Percentiles rank a stretch among this genome's conserved stretches.
phyloP scores from a whole-genome alignment of 2,888 invertebrate genomes.

The Ornithoptera priamus region DNA sequence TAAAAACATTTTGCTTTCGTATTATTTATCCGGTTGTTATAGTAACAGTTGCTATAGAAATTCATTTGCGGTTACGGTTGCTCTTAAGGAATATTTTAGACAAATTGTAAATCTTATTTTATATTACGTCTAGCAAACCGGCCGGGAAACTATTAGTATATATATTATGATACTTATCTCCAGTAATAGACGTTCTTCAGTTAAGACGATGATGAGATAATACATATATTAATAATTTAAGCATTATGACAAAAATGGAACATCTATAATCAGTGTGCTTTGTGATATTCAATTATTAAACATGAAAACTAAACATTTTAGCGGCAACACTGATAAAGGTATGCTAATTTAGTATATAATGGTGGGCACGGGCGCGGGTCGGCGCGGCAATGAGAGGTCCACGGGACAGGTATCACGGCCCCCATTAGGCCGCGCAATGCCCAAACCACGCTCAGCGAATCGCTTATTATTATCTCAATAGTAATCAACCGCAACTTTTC shows the following conservation, averaged over 20 bases:
- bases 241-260: background rate
- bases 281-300: conserved; percentile 19
- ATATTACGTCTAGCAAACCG: too few species aligned
- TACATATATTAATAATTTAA: background rate
- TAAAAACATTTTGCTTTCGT: too few species aligned
- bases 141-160: too few species aligned
- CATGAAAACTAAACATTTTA: conserved; percentile 30
- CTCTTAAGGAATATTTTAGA: too few species aligned
- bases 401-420: conserved; percentile 39
- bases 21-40: too few species aligned
- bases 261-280: conserved; percentile 3
- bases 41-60: too few species aligned
- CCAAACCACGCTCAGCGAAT: conserved; percentile 19
- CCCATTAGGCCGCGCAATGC: conserved; percentile 35
- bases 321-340: conserved; percentile 31
- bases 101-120: too few species aligned
- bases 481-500: background rate
- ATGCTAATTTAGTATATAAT: conserved; percentile 24
- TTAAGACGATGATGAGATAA: too few species aligned
- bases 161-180: too few species aligned
- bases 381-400: conserved; percentile 50
- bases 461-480: conserved; percentile 6
- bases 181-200: too few species aligned
- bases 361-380: conserved; percentile 34
- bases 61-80: too few species aligned